Conservation (phyloP, 2,113 vertebrate species). For the Chloroceryle aenea region DNA sequence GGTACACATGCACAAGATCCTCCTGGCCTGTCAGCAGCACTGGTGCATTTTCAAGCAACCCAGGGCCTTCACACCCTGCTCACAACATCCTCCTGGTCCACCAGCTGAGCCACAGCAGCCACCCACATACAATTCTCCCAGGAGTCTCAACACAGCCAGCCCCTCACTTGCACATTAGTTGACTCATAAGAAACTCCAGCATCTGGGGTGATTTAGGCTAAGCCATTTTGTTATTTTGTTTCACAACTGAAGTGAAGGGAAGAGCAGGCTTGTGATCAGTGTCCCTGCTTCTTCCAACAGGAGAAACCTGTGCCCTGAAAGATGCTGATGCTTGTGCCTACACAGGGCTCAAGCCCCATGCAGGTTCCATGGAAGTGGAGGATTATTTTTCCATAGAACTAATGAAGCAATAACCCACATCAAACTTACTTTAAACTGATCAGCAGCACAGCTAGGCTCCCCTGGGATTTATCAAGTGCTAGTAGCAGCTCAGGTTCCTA, state of each 20-base stretch:
- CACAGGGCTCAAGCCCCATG: neutral
- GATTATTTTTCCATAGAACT: neutral
- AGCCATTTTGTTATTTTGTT: neutral
- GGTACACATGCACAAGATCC: accelerated
- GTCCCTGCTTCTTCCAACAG: neutral
- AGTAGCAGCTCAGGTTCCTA: neutral
- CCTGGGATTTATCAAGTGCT: neutral
- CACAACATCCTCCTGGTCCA: neutral
- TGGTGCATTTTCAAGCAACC: neutral
- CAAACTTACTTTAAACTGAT: neutral
- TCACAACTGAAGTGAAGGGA: neutral
- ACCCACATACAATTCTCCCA: neutral
- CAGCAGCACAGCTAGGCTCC: neutral
- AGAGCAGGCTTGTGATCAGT: neutral
- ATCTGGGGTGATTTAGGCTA: neutral
- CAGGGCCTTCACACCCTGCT: neutral
- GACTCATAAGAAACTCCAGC: neutral
- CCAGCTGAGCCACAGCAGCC: neutral
- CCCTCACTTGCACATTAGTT: neutral
- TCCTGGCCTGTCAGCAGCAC: neutral
- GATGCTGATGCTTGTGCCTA: neutral
- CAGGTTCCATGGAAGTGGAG: neutral
- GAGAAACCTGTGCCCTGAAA: neutral
- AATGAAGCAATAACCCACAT: neutral
- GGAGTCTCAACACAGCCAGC: neutral